Percentiles rank a stretch among this genome's conserved stretches.
These are phyloP conservation scores for Chlamydotis undulata DNA, from an alignment of 2,113 vertebrate genomes.

Conservation along the genomic window DNA sequence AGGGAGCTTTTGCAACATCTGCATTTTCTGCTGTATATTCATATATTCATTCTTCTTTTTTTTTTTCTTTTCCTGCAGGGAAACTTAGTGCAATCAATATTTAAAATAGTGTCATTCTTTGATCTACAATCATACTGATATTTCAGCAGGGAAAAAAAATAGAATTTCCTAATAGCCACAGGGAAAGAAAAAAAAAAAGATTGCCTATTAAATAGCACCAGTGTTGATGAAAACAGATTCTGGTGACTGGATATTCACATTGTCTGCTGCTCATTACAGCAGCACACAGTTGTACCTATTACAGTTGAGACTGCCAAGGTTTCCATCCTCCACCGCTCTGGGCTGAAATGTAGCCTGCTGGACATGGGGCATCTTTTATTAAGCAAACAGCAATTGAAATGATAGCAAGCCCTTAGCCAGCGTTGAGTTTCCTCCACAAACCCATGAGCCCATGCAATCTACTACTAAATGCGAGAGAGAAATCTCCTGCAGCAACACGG, in stretches of 20 bases:
- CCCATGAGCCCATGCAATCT: not conserved
- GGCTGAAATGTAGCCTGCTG: not conserved
- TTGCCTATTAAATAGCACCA: not conserved
- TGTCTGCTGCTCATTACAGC: not conserved
- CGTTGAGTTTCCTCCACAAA: not conserved
- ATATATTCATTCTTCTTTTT: not conserved
- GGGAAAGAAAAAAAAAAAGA: not conserved
- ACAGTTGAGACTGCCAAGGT: not conserved
- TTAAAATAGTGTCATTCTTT: not conserved
- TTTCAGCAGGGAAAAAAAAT: not conserved
- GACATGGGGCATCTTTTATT: not conserved
- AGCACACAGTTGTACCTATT: not conserved
- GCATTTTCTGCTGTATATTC: not conserved
- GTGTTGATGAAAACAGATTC: not conserved
- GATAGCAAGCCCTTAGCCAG: not conserved
- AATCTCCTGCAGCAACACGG: not conserved
- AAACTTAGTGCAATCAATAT: not conserved
- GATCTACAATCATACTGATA: not conserved
- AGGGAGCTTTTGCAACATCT: not conserved
- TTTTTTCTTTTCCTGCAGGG: not conserved
- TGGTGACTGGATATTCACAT: not conserved
- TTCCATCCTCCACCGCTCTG: not conserved
- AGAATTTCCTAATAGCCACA: not conserved
- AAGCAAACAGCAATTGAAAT: not conserved
- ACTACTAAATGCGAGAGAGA: not conserved